Conservation (phyloP, 2,888 invertebrate species). For the Pammene aurita region DNA sequence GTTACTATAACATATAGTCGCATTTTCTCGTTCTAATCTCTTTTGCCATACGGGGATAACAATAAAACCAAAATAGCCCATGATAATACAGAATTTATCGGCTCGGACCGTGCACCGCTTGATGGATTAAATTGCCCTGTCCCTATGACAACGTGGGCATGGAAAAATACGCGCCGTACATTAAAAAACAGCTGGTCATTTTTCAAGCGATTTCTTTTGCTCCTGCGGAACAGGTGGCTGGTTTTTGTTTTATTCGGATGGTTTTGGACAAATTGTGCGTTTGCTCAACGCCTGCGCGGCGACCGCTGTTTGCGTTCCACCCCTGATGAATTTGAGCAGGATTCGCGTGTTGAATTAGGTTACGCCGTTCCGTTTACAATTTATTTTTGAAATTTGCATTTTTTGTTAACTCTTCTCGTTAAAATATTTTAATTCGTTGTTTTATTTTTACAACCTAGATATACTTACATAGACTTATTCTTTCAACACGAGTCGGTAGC, state of each 20-base stretch:
- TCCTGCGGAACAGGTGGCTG: slow-evolving; percentile 71
- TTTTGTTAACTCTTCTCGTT: slow-evolving; percentile 38
- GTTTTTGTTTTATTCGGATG: slow-evolving; percentile 54
- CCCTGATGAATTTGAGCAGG: slow-evolving; percentile 72
- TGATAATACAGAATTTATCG: slow-evolving; percentile 81
- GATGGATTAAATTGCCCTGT: slow-evolving; percentile 84
- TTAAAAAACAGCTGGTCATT: slow-evolving; percentile 83
- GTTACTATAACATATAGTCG: slow-evolving; percentile 29
- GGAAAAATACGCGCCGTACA: slow-evolving; percentile 80
- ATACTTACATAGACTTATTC: too few relatives aligned
- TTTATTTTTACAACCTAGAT: neutral
- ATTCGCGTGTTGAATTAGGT: slow-evolving; percentile 74
- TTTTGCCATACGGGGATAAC: slow-evolving; percentile 63
- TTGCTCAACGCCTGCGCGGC: slow-evolving; percentile 63
- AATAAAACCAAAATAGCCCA: slow-evolving; percentile 78
- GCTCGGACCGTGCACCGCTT: slow-evolving; percentile 71
- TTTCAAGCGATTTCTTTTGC: slow-evolving; percentile 83
- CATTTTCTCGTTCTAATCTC: slow-evolving; percentile 60
- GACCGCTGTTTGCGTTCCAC: slow-evolving; percentile 65
- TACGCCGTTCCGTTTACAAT: slow-evolving; percentile 50
- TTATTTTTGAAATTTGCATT: slow-evolving; percentile 41
- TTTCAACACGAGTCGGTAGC: too few relatives aligned
- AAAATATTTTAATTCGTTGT: slow-evolving; percentile 13
- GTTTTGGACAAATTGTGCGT: slow-evolving; percentile 65
- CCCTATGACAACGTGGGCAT: slow-evolving; percentile 82